phyloP scores from a whole-genome alignment of 2,888 invertebrate species.

The Odontocolon sp. region DNA sequence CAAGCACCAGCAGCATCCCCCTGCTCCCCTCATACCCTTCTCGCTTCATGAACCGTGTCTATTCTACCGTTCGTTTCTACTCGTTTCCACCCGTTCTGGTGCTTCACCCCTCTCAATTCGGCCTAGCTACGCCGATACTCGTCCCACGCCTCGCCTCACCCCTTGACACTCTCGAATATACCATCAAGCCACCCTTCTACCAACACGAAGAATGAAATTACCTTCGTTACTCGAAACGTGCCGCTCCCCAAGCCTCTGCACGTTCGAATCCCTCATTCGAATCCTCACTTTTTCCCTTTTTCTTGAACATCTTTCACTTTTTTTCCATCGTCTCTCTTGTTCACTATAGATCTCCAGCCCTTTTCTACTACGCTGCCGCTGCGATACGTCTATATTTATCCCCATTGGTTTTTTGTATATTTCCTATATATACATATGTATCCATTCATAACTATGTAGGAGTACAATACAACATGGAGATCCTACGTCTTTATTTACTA shows the following conservation, averaged over 20 bases:
- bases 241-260: slow-evolving; percentile 66
- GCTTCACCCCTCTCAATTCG: slow-evolving; percentile 58
- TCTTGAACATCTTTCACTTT: slow-evolving; percentile 39
- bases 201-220: slow-evolving; percentile 78
- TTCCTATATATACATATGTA: slow-evolving; percentile 8
- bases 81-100: slow-evolving; percentile 65
- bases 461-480: slow-evolving; percentile 50
- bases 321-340: slow-evolving; percentile 18
- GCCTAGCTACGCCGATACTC: slow-evolving; percentile 21
- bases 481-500: no score
- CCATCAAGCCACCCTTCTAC: slow-evolving; percentile 70
- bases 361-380: slow-evolving; percentile 31
- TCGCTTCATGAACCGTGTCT: no score
- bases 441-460: slow-evolving; percentile 34
- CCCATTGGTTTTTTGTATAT: slow-evolving; percentile 17
- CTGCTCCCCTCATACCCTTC: slow-evolving; percentile 60
- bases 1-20: slow-evolving; percentile 66
- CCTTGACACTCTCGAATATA: slow-evolving; percentile 51
- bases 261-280: slow-evolving; percentile 53
- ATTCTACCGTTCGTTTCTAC: slow-evolving; percentile 66
- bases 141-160: slow-evolving; percentile 21
- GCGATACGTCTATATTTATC: slow-evolving; percentile 12
- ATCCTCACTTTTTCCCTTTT: slow-evolving; percentile 53
- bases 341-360: slow-evolving; percentile 20
- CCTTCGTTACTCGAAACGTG: slow-evolving; percentile 80